A percentile compares a stretch with the other conserved stretches of the same genome.
These are phyloP conservation scores for Australoheros scitulus DNA, from an alignment of 2,113 vertebrate species.

Conservation along the genomic window DNA sequence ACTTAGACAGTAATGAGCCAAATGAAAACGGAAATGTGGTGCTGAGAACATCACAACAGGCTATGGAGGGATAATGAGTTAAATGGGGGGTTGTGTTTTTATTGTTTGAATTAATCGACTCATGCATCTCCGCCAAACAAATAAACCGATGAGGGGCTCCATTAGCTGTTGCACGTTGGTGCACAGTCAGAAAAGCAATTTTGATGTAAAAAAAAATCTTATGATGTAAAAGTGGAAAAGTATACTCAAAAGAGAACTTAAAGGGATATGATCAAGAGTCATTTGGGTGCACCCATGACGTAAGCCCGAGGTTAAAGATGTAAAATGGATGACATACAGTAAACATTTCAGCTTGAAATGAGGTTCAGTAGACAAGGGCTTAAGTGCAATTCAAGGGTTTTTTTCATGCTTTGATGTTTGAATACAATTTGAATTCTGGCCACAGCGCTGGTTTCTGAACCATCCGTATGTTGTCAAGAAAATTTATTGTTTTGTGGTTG, in stretches of 20 bases:
- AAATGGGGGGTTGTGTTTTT: slow-evolving; percentile 67
- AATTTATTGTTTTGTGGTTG: slow-evolving; percentile 52
- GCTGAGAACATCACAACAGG: slow-evolving; percentile 61
- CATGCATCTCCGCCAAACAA: slow-evolving; percentile 44
- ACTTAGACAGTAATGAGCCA: slow-evolving; percentile 78
- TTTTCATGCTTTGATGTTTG: slow-evolving; percentile 38
- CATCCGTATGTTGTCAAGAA: slow-evolving; percentile 48
- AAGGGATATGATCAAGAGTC: slow-evolving; percentile 38
- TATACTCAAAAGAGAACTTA: slow-evolving; percentile 17
- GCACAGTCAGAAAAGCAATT: slow-evolving; percentile 1
- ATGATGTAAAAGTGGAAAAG: slow-evolving; percentile 30
- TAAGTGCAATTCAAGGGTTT: slow-evolving; percentile 20
- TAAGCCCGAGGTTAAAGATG: slow-evolving; percentile 45
- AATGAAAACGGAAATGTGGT: slow-evolving; percentile 76
- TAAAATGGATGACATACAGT: slow-evolving; percentile 33
- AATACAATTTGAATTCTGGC: slow-evolving; percentile 45
- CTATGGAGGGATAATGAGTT: slow-evolving; percentile 66
- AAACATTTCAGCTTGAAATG: slow-evolving; percentile 54
- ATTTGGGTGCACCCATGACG: slow-evolving; percentile 34
- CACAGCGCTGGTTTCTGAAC: slow-evolving; percentile 37
- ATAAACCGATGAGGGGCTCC: slow-evolving; percentile 45
- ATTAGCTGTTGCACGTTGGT: not conserved
- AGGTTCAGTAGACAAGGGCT: slow-evolving; percentile 34
- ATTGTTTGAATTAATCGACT: slow-evolving; percentile 70
- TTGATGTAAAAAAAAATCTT: not conserved